Base-by-base conservation (phyloP, 2,113 vertebrate genomes). In the Astur gentilis region DNA sequence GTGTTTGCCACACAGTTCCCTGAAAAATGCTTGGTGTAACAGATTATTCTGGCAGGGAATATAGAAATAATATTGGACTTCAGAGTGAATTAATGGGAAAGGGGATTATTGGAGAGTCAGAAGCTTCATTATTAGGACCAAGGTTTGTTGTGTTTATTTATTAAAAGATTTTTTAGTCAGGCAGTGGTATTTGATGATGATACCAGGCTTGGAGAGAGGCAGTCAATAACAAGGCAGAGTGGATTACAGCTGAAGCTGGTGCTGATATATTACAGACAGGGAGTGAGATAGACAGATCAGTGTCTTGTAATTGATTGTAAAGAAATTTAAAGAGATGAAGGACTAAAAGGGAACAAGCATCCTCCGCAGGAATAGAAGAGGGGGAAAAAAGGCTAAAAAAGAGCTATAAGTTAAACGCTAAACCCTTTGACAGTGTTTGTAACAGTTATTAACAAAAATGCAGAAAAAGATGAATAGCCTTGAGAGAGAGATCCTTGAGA, bases 211-310 rank as follows among this genome's bases (percentile, higher is more conserved):
- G 89, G 58, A 94, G 57, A 50, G 47, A 91, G 50, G 60, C 82
- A 86, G 93, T 96, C 96, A 96, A 96, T 97, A 96, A 91, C 57
- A 71, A 86, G 64, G 75, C 75, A 90, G 89, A 97, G 93, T 88
- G 89, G 93, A 97, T 97, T 97, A 95, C 79, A 93, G 90, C 71
- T 90, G 91, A 90, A 91, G 55, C 75, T 88, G 54, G 64, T 92
- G 88, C 64, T 95, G 93, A 95, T 96, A 86, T 69, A 88, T 62
- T 83, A 52, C 50, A 88, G 89, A 62, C 70, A 83, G 62, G 11
- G 10, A 91, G 32, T 55, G 45, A 90, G 84, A 86, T 70, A 94
- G 94, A 93, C 81, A 95, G 94, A 94, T 94, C 84, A 93, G 78
- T 86, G 94, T 88, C 78, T 88, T 88, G 78, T 95, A 97, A 94